Base-by-base conservation (phyloP, 1,140 invertebrate genomes). In the Mactra quadrangularis region DNA sequence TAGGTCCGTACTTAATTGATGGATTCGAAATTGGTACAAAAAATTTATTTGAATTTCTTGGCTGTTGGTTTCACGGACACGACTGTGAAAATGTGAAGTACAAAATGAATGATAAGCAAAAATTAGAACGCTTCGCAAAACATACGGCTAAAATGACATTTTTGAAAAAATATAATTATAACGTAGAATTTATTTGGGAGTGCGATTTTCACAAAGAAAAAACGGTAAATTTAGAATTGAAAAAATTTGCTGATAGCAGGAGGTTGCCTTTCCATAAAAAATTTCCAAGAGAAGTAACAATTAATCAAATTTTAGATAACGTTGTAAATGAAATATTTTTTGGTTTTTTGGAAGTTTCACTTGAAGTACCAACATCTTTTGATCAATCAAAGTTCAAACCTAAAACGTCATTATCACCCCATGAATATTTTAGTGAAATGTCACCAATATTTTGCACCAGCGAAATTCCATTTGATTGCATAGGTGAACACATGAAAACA, bases 51-150 rank as follows among this genome's bases (percentile, higher is more conserved):
- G 55, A 82, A 29, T 83, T 86, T 29, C 82, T 79, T 4, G 82
- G 85, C 9, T 86, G 85, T 57, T 82, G 62, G 53, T 86, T 59
- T 22, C 82, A 86, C 52, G 76, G 82, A 3, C 82, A 86, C 59
- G 22, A 70, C 27, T 81, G 82, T 50, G 25, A 27, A 4, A 13
- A 71, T 15, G 71, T 53, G 1, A 50, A 41, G 31, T 19, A 53
- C n/a, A 55, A 60, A 11, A 50, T 2, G 15, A 29, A 45, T 27
- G 45, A 62, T 15, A 77, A 31, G 25, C 9, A 41, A 2, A 33
- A 22, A 33, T 11, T 17, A 25, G 19, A 47, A 19, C 9, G 9
- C 19, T 47, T 47, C 19, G 9, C 9, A 47, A 47, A 47, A n/a
- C 57, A 62, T 9, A 22, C 25, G 47, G 62, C 45, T 41, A 84